Evolutionary conservation across 2,113 vertebrate species (phyloP).

Genomic region (Silurus glanis): DNA sequence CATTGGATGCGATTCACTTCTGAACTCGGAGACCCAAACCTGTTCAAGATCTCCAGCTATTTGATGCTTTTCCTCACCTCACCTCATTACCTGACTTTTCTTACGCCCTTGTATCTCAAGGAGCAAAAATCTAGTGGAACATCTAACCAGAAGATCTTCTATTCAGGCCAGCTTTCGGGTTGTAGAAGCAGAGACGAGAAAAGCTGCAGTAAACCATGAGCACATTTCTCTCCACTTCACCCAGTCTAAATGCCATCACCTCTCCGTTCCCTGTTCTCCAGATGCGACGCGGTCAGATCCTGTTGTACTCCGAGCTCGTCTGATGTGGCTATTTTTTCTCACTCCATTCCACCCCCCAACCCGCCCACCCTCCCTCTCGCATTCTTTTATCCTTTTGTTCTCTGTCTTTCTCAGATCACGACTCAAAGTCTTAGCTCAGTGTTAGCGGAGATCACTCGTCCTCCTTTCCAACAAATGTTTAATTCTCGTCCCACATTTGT

Average conservation of each 20-base stretch:
- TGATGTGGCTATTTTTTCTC: conserved; percentile 41
- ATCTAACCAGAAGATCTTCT: too few species aligned
- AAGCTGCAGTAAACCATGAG: conserved; percentile 7
- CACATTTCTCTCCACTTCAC: conserved; percentile 36
- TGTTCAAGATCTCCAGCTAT: too few species aligned
- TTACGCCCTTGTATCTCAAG: too few species aligned
- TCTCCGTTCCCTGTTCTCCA: neutral
- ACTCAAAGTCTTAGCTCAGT: conserved; percentile 29
- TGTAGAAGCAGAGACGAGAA: too few species aligned
- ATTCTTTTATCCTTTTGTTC: conserved; percentile 9
- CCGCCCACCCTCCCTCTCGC: neutral
- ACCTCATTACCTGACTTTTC: too few species aligned
- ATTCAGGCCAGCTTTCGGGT: too few species aligned
- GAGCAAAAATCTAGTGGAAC: too few species aligned
- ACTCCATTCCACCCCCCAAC: neutral
- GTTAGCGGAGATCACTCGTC: conserved; percentile 42
- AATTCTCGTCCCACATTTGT: conserved; percentile 49
- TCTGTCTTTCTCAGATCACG: conserved; percentile 26
- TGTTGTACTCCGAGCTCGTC: conserved; percentile 6
- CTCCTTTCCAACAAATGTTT: conserved; percentile 48
- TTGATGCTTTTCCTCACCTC: too few species aligned
- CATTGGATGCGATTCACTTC: too few species aligned
- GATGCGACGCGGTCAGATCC: conserved; percentile 37
- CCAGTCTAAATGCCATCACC: conserved; percentile 28
- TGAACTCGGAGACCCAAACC: too few species aligned